phyloP scores from a whole-genome alignment of 2,888 invertebrate species.

The Meiosimyza platycephala region DNA sequence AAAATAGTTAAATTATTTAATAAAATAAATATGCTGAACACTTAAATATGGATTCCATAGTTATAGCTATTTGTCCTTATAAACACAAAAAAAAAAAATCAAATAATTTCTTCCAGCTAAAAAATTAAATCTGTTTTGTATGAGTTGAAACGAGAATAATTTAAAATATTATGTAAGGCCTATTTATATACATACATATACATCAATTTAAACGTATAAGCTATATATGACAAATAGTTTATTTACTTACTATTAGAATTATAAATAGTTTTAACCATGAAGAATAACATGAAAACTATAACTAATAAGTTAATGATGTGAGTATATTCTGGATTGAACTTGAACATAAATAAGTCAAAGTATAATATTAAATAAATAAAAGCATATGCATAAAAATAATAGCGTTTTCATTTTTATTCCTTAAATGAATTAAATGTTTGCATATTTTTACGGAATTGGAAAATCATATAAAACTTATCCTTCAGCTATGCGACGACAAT shows the following conservation, averaged over 20 bases:
- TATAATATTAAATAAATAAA: too few species aligned
- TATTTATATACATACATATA: constrained; percentile 17
- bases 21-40: too few species aligned
- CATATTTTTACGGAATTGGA: too few species aligned
- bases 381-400: too few species aligned
- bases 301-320: constrained; percentile 2
- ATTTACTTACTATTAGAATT: constrained; percentile 17
- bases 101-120: constrained; percentile 17
- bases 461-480: too few species aligned
- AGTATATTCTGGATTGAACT: background rate
- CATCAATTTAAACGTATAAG: background rate
- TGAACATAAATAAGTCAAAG: constrained; percentile 14
- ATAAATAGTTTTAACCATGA: background rate
- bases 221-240: constrained; percentile 8
- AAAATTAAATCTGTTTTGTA: background rate
- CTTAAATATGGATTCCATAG: too few species aligned
- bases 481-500: too few species aligned
- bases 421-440: too few species aligned
- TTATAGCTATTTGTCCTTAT: background rate
- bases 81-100: constrained; percentile 4
- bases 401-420: background rate
- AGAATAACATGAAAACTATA: constrained; percentile 12
- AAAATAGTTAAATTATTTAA: constrained; percentile 34
- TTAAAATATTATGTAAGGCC: constrained; percentile 1
- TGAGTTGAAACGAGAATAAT: background rate